Conservation (phyloP, 2,888 invertebrate genomes). For the Parnassius orleans region DNA sequence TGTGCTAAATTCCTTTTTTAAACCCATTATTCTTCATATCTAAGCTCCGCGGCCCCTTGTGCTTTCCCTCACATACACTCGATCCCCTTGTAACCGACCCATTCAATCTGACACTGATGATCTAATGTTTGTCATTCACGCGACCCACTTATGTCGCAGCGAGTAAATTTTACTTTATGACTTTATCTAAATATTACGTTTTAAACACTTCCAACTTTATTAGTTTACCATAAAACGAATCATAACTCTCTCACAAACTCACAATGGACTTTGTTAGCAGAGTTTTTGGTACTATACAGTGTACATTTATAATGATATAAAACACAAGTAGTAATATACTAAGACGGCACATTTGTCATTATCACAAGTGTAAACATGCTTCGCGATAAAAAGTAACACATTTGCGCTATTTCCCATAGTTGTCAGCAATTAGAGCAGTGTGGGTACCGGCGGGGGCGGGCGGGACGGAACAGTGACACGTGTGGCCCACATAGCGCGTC, state of each 20-base stretch:
- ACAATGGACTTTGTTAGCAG: no score
- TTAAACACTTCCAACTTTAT: no score
- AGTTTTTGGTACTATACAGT: background rate
- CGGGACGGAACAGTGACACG: slow-evolving; percentile 50
- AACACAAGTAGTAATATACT: slow-evolving; percentile 32
- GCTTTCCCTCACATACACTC: slow-evolving; percentile 42
- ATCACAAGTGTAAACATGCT: slow-evolving; percentile 61
- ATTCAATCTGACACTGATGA: background rate
- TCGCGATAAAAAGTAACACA: slow-evolving; percentile 64
- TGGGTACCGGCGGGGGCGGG: slow-evolving; percentile 31
- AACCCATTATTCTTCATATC: slow-evolving; percentile 53
- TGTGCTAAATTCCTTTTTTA: slow-evolving; percentile 64
- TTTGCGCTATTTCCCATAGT: slow-evolving; percentile 75
- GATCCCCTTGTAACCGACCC: background rate
- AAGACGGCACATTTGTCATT: slow-evolving; percentile 53
- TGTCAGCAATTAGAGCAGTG: slow-evolving; percentile 72
- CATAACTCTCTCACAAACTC: no score
- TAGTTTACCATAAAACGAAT: no score
- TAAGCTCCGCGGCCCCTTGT: slow-evolving; percentile 38
- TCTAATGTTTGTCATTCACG: slow-evolving; percentile 1
- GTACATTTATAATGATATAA: slow-evolving; percentile 1
- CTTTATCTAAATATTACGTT: no score
- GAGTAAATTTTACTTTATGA: background rate
- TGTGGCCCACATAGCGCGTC: slow-evolving; percentile 73
- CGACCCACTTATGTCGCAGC: slow-evolving; percentile 3